Percentiles rank a stretch among this genome's conserved stretches.
phyloP scores from a whole-genome alignment of 2,888 invertebrate species.

The Drosophila nigritarsus region DNA sequence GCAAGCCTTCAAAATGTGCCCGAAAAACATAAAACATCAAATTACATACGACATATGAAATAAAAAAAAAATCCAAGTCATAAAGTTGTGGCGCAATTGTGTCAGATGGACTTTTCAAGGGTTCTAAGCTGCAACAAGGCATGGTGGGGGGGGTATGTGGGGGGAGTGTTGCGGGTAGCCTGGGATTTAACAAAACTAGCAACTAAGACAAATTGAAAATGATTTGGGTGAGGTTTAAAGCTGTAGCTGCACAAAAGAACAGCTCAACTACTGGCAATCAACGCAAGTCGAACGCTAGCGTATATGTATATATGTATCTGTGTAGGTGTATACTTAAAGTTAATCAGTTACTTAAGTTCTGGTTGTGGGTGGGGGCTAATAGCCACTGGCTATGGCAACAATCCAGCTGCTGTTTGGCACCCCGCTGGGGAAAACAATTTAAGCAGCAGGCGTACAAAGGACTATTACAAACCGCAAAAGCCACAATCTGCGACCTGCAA shows the following conservation, averaged over 20 bases:
- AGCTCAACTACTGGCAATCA: conserved; percentile 1
- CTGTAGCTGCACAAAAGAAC: background rate
- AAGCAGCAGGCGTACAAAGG: conserved; percentile 51
- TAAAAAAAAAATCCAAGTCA: conserved; percentile 67
- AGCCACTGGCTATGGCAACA: conserved; percentile 59
- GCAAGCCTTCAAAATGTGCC: conserved; percentile 45
- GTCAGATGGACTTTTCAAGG: conserved; percentile 22
- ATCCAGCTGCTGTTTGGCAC: conserved; percentile 12
- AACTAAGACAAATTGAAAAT: conserved; percentile 49
- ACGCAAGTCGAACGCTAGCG: background rate
- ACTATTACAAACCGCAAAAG: conserved; percentile 35
- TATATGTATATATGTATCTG: background rate
- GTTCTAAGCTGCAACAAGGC: conserved; percentile 11
- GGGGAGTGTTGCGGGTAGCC: background rate
- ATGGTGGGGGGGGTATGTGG: background rate
- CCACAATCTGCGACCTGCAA: conserved; percentile 1
- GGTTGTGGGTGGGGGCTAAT: conserved; percentile 55
- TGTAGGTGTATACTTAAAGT: conserved; percentile 3
- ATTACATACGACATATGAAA: conserved; percentile 59
- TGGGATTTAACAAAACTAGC: conserved; percentile 12
- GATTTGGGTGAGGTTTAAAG: conserved; percentile 37
- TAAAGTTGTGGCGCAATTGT: conserved; percentile 63
- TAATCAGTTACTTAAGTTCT: conserved; percentile 50
- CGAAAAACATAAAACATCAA: conserved; percentile 68
- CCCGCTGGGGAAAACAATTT: conserved; percentile 65